Evolutionary conservation across 2,888 invertebrate species (phyloP).

Genomic region (Ditula angustiorana): DNA sequence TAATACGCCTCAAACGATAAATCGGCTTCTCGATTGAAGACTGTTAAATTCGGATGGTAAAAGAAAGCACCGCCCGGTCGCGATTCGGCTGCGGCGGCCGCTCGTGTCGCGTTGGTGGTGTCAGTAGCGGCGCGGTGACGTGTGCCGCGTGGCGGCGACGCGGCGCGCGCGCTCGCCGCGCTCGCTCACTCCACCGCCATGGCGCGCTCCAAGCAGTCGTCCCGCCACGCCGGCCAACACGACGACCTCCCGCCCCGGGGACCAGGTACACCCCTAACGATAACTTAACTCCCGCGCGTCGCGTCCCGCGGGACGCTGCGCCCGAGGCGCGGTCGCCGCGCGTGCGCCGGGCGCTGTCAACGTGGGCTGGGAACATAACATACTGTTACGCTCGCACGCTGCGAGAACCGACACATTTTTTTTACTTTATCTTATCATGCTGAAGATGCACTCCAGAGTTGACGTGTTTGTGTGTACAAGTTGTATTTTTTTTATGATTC

Average conservation of each 20-base stretch:
- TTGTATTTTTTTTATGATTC: not conserved
- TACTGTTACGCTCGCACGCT: constrained; percentile 16
- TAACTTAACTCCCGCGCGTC: not conserved
- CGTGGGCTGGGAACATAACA: constrained; percentile 30
- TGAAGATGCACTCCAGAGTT: constrained; percentile 35
- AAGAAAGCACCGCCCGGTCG: constrained; percentile 49
- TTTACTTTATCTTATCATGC: constrained; percentile 32
- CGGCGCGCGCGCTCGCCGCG: constrained; percentile 51
- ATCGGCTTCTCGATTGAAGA: not conserved
- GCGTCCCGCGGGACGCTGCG: not conserved
- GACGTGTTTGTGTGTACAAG: constrained; percentile 26
- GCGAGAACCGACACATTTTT: constrained; percentile 19
- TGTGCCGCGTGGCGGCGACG: constrained; percentile 53
- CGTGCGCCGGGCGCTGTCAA: constrained; percentile 19
- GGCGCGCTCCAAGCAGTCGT: constrained; percentile 82
- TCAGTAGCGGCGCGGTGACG: constrained; percentile 50
- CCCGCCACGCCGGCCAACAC: constrained; percentile 76
- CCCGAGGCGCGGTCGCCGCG: not conserved
- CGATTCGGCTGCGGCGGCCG: constrained; percentile 63
- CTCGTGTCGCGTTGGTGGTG: constrained; percentile 59
- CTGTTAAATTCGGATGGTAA: not conserved
- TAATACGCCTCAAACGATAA: not conserved
- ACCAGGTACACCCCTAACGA: constrained; percentile 66
- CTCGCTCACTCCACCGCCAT: constrained; percentile 78
- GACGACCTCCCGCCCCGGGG: constrained; percentile 79